Base-by-base conservation (phyloP, 2,888 invertebrate genomes). In the Gisinianus flammeolus region DNA sequence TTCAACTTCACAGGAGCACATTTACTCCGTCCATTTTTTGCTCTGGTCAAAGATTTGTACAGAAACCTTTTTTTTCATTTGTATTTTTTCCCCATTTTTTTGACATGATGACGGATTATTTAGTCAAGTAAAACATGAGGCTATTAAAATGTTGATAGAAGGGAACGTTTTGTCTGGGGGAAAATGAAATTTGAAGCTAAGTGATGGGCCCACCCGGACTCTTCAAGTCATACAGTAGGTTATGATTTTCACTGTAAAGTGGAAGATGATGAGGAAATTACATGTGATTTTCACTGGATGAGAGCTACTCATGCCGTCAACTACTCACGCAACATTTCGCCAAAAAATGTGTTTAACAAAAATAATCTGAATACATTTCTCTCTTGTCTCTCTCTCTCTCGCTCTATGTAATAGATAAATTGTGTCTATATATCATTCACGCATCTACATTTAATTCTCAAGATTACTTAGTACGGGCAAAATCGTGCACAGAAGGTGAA, bases 241-340 rank as follows among this genome's bases (percentile, higher is more conserved):
- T 54, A 26, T 44, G 35, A 76, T 68, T 71, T 74, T 56, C 24
- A 52, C 54, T 75, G 72, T 56, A 75, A 62, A 71, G 75, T 79
- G 75, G 74, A 76, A 72, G 76, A 79, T 76, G 79, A 76, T 76
- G 76, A 79, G 76, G 54, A 78, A 78, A 78, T 78, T 78, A 78
- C 70, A 70, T 44, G 69, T 74, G 75, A 78, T 78, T 78, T 44
- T 44, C 44, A 16, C 3, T 62, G 62, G 74, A 78, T 44, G 2
- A 73, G 62, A 62, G 67, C 71, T 62, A 75, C 56, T 79, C 75
- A 75, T 79, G 66, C 70, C 69, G 69, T 69, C 73, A 73, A 62
- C 74, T 78, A 68, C 69, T 58, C 69, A 58, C 52, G 69, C 78
- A 58, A 78, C 35, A 71, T 1, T 33, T 70, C 54, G 28, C n/a